Percentiles rank a stretch among this genome's conserved stretches.
Evolutionary conservation across 2,113 vertebrate species (phyloP).

Genomic region (Myxocyprinus asiaticus): DNA sequence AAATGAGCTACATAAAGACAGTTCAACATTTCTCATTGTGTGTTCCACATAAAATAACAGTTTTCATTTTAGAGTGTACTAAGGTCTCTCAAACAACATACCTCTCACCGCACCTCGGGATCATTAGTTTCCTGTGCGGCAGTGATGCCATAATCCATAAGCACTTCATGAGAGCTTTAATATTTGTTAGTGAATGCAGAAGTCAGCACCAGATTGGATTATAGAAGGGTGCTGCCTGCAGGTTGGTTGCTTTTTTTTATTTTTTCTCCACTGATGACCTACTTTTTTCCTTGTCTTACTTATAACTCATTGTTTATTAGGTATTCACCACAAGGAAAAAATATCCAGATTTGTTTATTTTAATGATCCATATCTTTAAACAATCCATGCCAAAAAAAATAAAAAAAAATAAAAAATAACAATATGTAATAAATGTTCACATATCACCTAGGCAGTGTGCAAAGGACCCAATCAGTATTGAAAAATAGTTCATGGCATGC

Average conservation of each 20-base stretch:
- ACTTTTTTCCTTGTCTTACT: slow-evolving; percentile 29
- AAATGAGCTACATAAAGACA: no score
- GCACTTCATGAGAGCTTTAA: slow-evolving; percentile 17
- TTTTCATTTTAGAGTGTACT: no score
- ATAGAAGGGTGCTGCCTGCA: slow-evolving; percentile 26
- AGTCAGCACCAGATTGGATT: slow-evolving; percentile 35
- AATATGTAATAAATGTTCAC: background rate
- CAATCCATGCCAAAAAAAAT: background rate
- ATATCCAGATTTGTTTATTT: slow-evolving; percentile 19
- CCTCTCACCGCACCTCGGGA: background rate
- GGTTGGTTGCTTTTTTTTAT: slow-evolving; percentile 7
- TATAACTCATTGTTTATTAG: slow-evolving; percentile 14
- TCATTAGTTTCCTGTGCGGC: background rate
- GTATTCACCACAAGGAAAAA: background rate
- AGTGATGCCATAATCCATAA: slow-evolving; percentile 17
- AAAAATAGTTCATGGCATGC: background rate
- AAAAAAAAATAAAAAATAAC: no score
- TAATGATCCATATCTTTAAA: slow-evolving; percentile 36
- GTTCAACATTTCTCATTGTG: no score
- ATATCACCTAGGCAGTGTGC: background rate
- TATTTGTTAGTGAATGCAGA: slow-evolving; percentile 27
- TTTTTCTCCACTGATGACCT: slow-evolving; percentile 38
- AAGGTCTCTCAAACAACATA: background rate
- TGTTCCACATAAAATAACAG: no score
- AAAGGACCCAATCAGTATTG: slow-evolving; percentile 6